Base-by-base conservation (phyloP, 2,888 invertebrate species). In the Eupithecia inturbata region DNA sequence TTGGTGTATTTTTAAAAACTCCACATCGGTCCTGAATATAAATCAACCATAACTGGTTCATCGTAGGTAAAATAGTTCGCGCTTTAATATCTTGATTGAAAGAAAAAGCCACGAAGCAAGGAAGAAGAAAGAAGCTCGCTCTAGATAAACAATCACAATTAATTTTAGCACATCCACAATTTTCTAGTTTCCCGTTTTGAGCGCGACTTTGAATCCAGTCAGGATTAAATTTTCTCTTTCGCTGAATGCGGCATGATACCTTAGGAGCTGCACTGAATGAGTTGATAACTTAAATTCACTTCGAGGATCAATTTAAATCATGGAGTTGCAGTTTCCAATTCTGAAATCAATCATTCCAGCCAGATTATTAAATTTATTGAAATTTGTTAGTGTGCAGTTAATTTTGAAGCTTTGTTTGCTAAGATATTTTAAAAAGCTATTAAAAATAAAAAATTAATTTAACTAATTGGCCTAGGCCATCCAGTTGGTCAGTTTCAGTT, bases 181-280 rank as follows among this genome's bases (percentile, higher is more conserved):
- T 78, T 84, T 78, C 68, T 69, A 75, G 67, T 28, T 84, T 67
- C 72, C 78, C 19, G 85, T 84, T 72, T 28, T 67, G 74, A 74
- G 74, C 79, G 82, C 79, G 77, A 81, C 81, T 81, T 76, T 74
- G 79, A 81, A 83, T 83, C 79, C 78, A 75, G 74, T 78, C 77
- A 71, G 85, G 85, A 89, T 89, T 88, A 87, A 88, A 88, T 87
- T 86, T 86, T 84, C 88, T 86, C 84, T 81, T 80, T 80, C 84
- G 77, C 81, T 86, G 88, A 88, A 85, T 86, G 82, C 84, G 84
- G 82, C 79, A 82, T 83, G 86, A 84, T 83, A 82, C 81, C 82
- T 72, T 80, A 79, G 62, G 77, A 81, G 80, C 77, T 82, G 82
- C 80, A 80, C 77, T 77, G 78, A 77, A 79, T 76, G 74, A 72